These are phyloP conservation scores for Styela clava DNA, from an alignment of 23 tunicate species.

Conservation along the genomic window DNA sequence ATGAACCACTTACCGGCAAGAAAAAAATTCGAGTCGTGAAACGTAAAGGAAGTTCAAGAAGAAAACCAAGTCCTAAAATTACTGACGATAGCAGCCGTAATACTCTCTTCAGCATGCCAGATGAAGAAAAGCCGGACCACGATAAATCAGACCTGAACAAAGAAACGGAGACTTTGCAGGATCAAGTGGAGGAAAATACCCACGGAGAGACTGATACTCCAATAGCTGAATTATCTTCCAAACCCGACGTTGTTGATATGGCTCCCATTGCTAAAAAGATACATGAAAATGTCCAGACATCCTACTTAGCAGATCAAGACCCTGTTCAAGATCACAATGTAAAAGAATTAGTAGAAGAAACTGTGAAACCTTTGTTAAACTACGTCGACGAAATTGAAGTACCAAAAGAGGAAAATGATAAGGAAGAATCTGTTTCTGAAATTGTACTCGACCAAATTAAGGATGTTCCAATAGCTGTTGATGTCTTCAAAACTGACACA, in stretches of 20 bases:
- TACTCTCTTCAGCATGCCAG: background rate
- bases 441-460: no score
- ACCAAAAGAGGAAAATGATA: background rate
- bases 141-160: background rate
- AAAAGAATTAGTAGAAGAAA: background rate
- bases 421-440: no score
- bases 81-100: slow-evolving; percentile 17
- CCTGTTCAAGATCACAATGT: background rate
- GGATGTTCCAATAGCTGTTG: no score
- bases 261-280: background rate
- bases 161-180: background rate
- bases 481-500: no score
- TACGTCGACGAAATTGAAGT: no score
- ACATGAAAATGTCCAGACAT: background rate
- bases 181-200: background rate
- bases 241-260: background rate
- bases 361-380: background rate
- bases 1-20: background rate
- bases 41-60: slow-evolving; percentile 25
- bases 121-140: background rate
- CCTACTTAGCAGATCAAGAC: background rate
- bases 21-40: slow-evolving; percentile 24
- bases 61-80: background rate
- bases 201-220: background rate
- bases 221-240: background rate